Evolutionary conservation across 2,797 vertebrate genomes (phyloP).

Genomic region (Apogon talboti): DNA sequence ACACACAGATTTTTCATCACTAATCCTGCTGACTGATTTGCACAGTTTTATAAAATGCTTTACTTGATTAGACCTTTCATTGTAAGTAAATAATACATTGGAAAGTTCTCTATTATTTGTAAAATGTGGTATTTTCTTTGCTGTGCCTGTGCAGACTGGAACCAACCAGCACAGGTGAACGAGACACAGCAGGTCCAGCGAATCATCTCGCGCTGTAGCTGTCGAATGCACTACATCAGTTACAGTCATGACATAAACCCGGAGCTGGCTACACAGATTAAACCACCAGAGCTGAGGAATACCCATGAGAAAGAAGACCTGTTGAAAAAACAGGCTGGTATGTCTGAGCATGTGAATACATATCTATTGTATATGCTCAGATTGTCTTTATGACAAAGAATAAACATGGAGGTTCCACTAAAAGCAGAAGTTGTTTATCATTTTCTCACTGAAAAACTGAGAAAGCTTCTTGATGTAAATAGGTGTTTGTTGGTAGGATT

Average conservation of each 20-base stretch:
- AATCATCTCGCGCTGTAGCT: slow-evolving; percentile 98
- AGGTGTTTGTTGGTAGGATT: background rate
- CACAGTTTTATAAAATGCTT: background rate
- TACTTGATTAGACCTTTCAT: too few species aligned
- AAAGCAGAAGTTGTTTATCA: background rate
- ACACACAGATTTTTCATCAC: background rate
- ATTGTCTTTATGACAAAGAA: background rate
- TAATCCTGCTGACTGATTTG: background rate
- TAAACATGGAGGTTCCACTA: background rate
- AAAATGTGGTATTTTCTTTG: background rate
- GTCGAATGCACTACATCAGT: slow-evolving; percentile 98
- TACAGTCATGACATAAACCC: slow-evolving; percentile 98
- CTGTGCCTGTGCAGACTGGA: slow-evolving; percentile 87
- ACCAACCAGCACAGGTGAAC: slow-evolving; percentile 93
- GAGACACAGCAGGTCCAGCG: slow-evolving; percentile 96
- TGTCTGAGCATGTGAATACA: slow-evolving; percentile 11
- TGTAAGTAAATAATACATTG: background rate
- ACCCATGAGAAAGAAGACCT: slow-evolving; percentile 95
- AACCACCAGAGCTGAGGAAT: slow-evolving; percentile 90
- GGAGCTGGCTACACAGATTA: slow-evolving; percentile 95
- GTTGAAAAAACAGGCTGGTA: slow-evolving; percentile 97
- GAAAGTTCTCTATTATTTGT: background rate
- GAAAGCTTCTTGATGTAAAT: background rate
- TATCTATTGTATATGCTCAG: background rate
- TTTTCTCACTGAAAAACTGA: background rate